Conservation (phyloP, 2,113 vertebrate genomes). For the Speoplatyrhinus poulsoni region DNA sequence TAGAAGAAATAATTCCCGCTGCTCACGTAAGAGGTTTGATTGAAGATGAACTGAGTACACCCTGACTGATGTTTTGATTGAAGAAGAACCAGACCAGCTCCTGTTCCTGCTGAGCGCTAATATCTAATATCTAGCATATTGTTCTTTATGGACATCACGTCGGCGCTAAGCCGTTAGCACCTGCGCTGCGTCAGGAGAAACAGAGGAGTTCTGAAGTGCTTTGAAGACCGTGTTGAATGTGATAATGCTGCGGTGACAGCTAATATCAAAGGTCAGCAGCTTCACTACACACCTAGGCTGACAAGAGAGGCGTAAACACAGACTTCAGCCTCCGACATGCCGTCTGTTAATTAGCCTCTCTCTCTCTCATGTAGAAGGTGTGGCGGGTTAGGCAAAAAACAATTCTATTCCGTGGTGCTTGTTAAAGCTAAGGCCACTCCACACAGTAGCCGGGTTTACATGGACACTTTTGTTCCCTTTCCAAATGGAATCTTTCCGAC, state of each 20-base stretch:
- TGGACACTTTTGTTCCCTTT: too few species aligned
- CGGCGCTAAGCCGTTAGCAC: conserved; percentile 35
- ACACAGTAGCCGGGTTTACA: too few species aligned
- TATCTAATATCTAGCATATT: conserved; percentile 20
- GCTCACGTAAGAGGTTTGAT: conserved; percentile 3
- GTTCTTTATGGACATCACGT: conserved; percentile 46
- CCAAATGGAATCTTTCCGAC: too few species aligned
- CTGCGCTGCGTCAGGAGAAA: conserved; percentile 45
- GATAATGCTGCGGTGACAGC: conserved; percentile 57
- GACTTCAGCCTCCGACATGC: conserved; percentile 41
- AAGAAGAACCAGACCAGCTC: conserved; percentile 21
- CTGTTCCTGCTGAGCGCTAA: conserved; percentile 11
- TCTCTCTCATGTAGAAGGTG: background rate
- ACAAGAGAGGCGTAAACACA: conserved; percentile 52
- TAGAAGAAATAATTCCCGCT: conserved; percentile 7
- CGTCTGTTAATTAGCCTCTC: conserved; percentile 44
- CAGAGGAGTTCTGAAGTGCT: conserved; percentile 65
- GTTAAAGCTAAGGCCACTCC: background rate
- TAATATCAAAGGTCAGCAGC: conserved; percentile 56
- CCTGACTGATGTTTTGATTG: conserved; percentile 30
- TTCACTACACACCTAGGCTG: conserved; percentile 37
- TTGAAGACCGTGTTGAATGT: conserved; percentile 58
- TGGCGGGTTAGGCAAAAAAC: background rate
- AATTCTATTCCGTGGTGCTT: too few species aligned
- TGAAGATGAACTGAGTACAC: conserved; percentile 24